Evolutionary conservation across 2,888 invertebrate genomes (phyloP).

Genomic region (Calephelis perditalis): DNA sequence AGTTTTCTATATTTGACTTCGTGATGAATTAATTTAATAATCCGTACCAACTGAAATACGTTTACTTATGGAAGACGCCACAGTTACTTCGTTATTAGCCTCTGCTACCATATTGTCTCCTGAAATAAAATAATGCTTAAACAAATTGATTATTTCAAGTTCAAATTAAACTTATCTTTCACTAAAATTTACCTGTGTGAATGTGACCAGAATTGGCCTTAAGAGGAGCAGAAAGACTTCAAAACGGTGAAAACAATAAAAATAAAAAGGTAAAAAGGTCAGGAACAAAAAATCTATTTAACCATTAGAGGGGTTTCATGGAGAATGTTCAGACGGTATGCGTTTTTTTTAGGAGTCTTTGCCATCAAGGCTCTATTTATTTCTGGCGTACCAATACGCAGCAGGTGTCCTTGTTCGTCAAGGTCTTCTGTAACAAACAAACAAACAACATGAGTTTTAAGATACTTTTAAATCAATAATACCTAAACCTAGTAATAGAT

Average conservation of each 20-base stretch:
- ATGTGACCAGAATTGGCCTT: neutral
- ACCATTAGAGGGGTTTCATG: too few species aligned
- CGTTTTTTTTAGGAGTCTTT: neutral
- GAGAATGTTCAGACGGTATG: neutral
- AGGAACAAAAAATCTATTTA: too few species aligned
- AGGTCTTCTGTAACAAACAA: too few species aligned
- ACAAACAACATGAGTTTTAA: too few species aligned
- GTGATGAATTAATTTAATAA: conserved; percentile 1
- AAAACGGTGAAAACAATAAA: too few species aligned
- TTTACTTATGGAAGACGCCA: neutral
- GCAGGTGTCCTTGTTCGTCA: too few species aligned
- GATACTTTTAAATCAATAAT: too few species aligned
- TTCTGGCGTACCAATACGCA: neutral
- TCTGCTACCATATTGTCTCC: neutral
- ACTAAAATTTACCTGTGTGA: neutral
- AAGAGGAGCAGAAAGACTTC: too few species aligned
- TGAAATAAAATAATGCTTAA: neutral
- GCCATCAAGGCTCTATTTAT: neutral
- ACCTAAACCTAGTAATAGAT: too few species aligned
- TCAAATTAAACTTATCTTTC: neutral
- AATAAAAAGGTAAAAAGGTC: too few species aligned
- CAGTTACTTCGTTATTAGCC: neutral
- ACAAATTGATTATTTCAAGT: neutral
- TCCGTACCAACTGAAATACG: neutral
- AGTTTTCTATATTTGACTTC: neutral